Evolutionary conservation across 92 coral and sea anemone genomes (phyloP), one percentile per base, ranked within the genome.

Genomic region (Bergia puertoricense): DNA sequence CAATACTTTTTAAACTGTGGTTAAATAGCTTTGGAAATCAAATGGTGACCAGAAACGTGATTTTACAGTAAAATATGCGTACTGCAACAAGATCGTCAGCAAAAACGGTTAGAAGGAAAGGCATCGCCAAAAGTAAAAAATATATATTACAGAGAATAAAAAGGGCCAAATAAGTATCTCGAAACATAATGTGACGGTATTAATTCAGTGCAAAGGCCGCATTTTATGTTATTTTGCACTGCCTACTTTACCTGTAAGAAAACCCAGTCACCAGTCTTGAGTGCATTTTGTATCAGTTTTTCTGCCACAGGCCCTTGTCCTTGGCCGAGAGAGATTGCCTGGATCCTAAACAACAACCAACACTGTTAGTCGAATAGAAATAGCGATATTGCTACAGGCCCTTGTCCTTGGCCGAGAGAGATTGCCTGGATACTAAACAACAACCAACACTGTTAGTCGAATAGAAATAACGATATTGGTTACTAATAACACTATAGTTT

Each of bases 221-320:
- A 20, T 22, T 20, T 6, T 57, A 22, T 14, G 67, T 57, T 22
- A 57, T 14, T 57, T 56, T 56, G 18, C 1, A 6, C 54, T 48
- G 11, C 20, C 13, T 42, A 41, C 39, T 78, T 78, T 69, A 97
- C 99, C 96, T 97, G 99, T 81, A 97, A 87, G 88, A 97, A 97
- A 87, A 97, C 89, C 99, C 99, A 97, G 95, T 97, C 98, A 6
- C 99, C 99, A 48, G 95, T 95, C 93, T 95, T 97, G 4, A 92
- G 37, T 3, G 99, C 99, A 90, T 92, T 96, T 18, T 91, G 95
- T 30, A 97, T 97, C 96, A 97, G 91, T 86, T 93, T 95, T 81
- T 97, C 99, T 1, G 99, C 99, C 42, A 97, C 99, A n/a, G 99
- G 99, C 40, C 99, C 99, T 75, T 97, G 99, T 30, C 99, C 99